These are phyloP conservation scores for Notocelia uddmanniana DNA, from an alignment of 2,888 invertebrate species.

Conservation along the genomic window DNA sequence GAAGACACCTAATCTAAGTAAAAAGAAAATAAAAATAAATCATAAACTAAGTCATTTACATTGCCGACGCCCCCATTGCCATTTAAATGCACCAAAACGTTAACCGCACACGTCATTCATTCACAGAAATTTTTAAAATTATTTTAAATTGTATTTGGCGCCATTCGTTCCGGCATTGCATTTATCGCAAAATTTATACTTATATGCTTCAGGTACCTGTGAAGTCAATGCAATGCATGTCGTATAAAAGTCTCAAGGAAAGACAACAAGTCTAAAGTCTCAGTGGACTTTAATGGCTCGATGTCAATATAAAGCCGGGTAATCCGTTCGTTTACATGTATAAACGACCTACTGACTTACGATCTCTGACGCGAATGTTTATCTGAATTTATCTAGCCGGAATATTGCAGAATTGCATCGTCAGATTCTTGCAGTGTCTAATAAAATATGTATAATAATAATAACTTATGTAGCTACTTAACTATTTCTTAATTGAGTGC, in stretches of 20 bases:
- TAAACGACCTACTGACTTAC: slow-evolving; percentile 27
- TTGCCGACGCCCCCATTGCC: slow-evolving; percentile 10
- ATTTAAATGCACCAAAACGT: slow-evolving; percentile 29
- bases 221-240: not conserved
- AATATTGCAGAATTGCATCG: not conserved
- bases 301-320: slow-evolving; percentile 1
- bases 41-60: slow-evolving; percentile 5
- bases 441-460: not conserved
- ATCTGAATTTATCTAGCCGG: slow-evolving; percentile 5
- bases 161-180: slow-evolving; percentile 9
- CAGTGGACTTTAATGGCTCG: slow-evolving; percentile 10
- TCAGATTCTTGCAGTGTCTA: not conserved
- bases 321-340: slow-evolving; percentile 10
- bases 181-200: not conserved
- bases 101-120: slow-evolving; percentile 35
- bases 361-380: slow-evolving; percentile 9
- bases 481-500: not conserved
- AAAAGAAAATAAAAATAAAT: not conserved
- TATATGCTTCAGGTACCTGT: too few relatives aligned
- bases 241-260: slow-evolving; percentile 20
- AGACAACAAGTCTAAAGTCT: too few relatives aligned
- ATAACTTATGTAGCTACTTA: too few relatives aligned
- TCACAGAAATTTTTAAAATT: slow-evolving; percentile 32
- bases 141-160: slow-evolving; percentile 1
- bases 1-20: not conserved